A percentile compares a stretch with the other conserved stretches of the same genome.
These are phyloP conservation scores for Pediacus dermestoides DNA, from an alignment of 2,888 invertebrate genomes.

Conservation along the genomic window DNA sequence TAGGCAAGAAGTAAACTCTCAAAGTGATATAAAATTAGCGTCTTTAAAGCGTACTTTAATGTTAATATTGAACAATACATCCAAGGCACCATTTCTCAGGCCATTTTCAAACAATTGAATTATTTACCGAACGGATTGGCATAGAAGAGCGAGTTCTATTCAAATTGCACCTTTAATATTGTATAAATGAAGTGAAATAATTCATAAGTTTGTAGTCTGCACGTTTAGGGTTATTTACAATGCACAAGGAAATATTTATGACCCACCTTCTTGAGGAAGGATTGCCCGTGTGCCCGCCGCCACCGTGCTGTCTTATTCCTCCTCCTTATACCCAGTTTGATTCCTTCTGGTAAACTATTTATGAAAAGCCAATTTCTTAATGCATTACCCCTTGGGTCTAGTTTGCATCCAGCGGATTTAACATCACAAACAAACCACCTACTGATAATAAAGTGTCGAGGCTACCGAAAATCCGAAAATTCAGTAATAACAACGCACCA, in stretches of 20 bases:
- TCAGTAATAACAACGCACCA: too few species aligned
- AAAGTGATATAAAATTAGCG: constrained; percentile 38
- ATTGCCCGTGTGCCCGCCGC: constrained; percentile 44
- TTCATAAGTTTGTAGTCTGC: constrained; percentile 53
- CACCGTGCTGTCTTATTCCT: constrained; percentile 44
- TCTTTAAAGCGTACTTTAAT: constrained; percentile 40
- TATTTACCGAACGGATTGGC: constrained; percentile 51
- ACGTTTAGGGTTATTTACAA: constrained; percentile 53
- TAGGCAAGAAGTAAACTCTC: constrained; percentile 17
- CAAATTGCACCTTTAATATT: constrained; percentile 53
- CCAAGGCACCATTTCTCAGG: constrained; percentile 46
- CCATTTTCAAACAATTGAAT: constrained; percentile 50
- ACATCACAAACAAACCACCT: too few species aligned
- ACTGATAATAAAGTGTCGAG: too few species aligned
- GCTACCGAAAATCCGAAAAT: too few species aligned
- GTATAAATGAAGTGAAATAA: constrained; percentile 53
- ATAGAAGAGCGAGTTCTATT: constrained; percentile 51
- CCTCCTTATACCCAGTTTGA: constrained; percentile 45
- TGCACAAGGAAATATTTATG: constrained; percentile 60
- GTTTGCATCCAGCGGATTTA: too few species aligned
- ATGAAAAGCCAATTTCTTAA: constrained; percentile 43
- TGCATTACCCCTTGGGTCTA: constrained; percentile 32
- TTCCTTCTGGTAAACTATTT: constrained; percentile 45
- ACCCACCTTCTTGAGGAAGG: constrained; percentile 45
- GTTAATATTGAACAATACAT: constrained; percentile 47